Evolutionary conservation across 1,140 invertebrate genomes (phyloP), one percentile per base, ranked within the genome.

Genomic region (Drosophila burlai): DNA sequence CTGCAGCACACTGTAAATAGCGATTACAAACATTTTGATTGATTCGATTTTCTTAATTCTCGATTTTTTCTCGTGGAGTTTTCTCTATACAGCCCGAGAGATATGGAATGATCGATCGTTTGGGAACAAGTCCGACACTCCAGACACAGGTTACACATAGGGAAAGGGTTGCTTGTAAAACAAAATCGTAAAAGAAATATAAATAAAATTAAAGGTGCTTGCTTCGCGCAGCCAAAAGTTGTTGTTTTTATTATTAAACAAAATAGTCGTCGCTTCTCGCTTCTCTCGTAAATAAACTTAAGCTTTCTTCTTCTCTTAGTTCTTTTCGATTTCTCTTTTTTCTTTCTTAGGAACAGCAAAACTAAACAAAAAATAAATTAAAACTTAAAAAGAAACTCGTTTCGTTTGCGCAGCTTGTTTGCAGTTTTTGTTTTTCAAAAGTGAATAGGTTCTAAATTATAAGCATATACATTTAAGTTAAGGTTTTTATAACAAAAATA

Each of bases 401-500:
- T 78, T 76, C 66, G 74, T 86, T 83, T 75, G 65, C n/a, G 65
- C 76, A 61, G 36, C 43, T 67, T 24, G 24, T 24, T 24, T 24
- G 24, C 24, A 24, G 24, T 84, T 60, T 84, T 60, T 65, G 59
- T 80, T 72, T 78, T 72, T 74, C 63, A 76, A 79, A 76, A 81
- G 66, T 78, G 61, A 63, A 63, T 81, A 81, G 78, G 64, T 63
- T 76, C 84, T 89, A 87, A 60, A 87, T 80, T 71, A 87, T 87
- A 87, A 87, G 67, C 76, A 62, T 87, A 87, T 46, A 24, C 24
- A 89, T 71, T 79, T 84, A 89, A n/a, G n/a, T 79, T 84, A 89
- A 84, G 69, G 81, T 69, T 90, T 90, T 84, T 84, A 90, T 89
- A 90, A 89, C 84, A 89, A 89, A 78, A 89, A 89, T 89, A 89